Evolutionary conservation across 2,797 vertebrate genomes (phyloP).

Genomic region (Malacoctenus gilli): DNA sequence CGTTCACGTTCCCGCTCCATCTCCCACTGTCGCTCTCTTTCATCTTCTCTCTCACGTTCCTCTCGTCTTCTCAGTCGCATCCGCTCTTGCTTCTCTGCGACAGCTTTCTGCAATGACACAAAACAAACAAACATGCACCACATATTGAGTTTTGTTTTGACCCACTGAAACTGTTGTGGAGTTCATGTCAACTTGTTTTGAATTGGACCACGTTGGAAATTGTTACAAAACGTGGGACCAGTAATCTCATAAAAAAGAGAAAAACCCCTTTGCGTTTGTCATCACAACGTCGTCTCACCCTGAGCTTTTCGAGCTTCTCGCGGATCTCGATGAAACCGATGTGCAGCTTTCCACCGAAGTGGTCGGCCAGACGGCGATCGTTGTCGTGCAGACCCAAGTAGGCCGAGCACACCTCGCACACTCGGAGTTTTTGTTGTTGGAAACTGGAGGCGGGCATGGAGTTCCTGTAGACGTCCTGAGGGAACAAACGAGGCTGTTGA

Average conservation of each 20-base stretch:
- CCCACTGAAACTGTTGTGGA: too few relatives aligned
- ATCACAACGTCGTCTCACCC: constrained; percentile 80
- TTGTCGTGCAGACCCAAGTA: constrained; percentile 98
- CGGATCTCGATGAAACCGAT: constrained; percentile 98
- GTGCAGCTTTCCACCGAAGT: constrained; percentile 98
- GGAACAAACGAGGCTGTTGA: neutral
- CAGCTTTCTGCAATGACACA: constrained; percentile 85
- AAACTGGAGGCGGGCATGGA: constrained; percentile 99
- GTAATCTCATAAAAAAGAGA: too few relatives aligned
- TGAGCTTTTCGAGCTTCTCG: constrained; percentile 95
- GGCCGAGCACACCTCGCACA: constrained; percentile 97
- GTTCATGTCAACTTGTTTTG: too few relatives aligned
- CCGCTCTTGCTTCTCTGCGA: constrained; percentile 94
- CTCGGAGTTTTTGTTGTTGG: constrained; percentile 96
- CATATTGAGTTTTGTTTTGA: neutral
- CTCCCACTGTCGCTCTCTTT: constrained; percentile 77
- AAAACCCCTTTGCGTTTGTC: too few relatives aligned
- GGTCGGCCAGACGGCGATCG: constrained; percentile 94
- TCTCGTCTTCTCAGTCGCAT: constrained; percentile 91
- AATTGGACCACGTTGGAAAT: too few relatives aligned
- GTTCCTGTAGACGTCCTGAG: constrained; percentile 95
- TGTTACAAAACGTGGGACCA: too few relatives aligned
- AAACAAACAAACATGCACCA: neutral
- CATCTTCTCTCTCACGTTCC: constrained; percentile 84
- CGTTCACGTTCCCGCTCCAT: constrained; percentile 86